Conservation (phyloP, 2,113 vertebrate species). For the Campylorhamphus procurvoides region DNA sequence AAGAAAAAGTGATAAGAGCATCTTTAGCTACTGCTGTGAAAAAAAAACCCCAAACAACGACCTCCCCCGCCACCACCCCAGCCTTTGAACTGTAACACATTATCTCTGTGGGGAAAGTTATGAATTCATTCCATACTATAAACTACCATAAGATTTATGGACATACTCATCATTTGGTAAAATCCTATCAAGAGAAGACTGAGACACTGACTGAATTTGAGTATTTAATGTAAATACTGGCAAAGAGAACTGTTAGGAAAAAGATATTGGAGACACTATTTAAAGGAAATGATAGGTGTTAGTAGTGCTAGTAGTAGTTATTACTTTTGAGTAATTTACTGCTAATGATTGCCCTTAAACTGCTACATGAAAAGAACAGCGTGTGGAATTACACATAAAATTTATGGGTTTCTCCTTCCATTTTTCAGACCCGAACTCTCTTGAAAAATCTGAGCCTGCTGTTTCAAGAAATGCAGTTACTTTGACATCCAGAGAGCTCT, state of each 20-base stretch:
- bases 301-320: not conserved
- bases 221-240: slow-evolving; percentile 18
- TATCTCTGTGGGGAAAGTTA: slow-evolving; percentile 64
- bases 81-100: slow-evolving; percentile 67
- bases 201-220: not conserved
- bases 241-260: not conserved
- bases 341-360: not conserved
- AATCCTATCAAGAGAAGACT: slow-evolving; percentile 7
- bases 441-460: not conserved
- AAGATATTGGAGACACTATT: not conserved
- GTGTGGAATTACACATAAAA: not conserved
- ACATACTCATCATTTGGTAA: slow-evolving; percentile 2
- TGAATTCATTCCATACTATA: slow-evolving; percentile 16
- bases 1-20: slow-evolving; percentile 68
- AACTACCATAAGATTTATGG: slow-evolving; percentile 45
- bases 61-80: not conserved
- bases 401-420: not conserved
- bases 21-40: slow-evolving; percentile 55
- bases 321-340: not conserved
- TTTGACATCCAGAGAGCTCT: not conserved
- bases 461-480: not conserved
- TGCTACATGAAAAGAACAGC: not conserved
- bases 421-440: not conserved
- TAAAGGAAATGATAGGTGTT: not conserved
- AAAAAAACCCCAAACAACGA: not conserved